Evolutionary conservation across 2,797 vertebrate genomes (phyloP), one percentile per base, ranked within the genome.

Genomic region (Perodicticus potto): DNA sequence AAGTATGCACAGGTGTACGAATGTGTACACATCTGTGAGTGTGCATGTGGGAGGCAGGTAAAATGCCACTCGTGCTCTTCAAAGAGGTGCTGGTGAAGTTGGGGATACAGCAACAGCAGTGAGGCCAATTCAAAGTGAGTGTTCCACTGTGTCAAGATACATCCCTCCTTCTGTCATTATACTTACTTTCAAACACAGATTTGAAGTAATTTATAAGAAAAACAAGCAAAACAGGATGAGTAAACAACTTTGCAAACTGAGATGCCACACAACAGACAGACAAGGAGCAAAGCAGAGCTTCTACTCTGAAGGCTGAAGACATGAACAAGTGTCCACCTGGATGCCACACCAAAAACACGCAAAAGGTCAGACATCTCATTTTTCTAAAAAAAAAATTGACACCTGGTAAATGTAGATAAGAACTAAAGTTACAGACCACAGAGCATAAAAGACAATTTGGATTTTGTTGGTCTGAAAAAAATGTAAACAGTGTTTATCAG

Each of bases 1-100:
- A 1, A n/a, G 29, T 19, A 14, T 16, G 20, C 2, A 29, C 2
- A 3, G 1, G n/a, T 43, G 5, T 25, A 49, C 55, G n/a, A 25
- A 34, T 2, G n/a, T 49, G 6, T 43, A n/a, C 7, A 25, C 43
- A 25, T n/a, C 19, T 67, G 40, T 69, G 45, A 23, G 74, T n/a
- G 17, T 16, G 32, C 1, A 23, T 3, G 37, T 13, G 10, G 43
- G 14, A 74, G 69, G 27, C 7, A 11, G 10, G 34, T n/a, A 72
- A 32, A 43, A 65, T 32, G 14, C 29, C 78, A 49, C n/a, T n/a
- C 5, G 0, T 1, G 34, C 43, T 40, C 27, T n/a, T 37, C 34
- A 6, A 11, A 43, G 43, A 25, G 34, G 45, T 25, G 7, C 43
- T 7, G 59, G 29, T 20, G 27, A 43, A 49, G 29, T 10, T 0